Percentiles rank a stretch among this genome's conserved stretches.
Conservation (phyloP, 2,113 vertebrate genomes). For the Egretta garzetta region DNA sequence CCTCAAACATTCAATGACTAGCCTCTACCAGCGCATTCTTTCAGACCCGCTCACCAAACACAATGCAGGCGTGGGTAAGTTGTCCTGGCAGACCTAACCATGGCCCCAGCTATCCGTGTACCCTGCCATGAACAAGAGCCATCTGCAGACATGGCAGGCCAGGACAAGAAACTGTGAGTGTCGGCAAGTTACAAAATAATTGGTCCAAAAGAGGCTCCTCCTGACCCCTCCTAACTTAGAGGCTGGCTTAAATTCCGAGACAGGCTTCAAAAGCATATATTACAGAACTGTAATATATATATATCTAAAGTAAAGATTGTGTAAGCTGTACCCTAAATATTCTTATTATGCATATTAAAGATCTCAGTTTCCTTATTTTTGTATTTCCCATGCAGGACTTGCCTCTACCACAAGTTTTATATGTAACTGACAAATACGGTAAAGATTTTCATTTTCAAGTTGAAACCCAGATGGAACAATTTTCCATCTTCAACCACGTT, state of each 20-base stretch:
- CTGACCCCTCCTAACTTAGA: neutral
- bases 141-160: neutral
- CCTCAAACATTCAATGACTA: neutral
- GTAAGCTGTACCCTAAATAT: conserved; percentile 49
- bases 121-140: neutral
- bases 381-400: neutral
- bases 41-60: neutral
- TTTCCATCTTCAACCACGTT: neutral
- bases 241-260: neutral
- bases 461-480: neutral
- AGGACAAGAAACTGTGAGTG: neutral
- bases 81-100: neutral
- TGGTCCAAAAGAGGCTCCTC: neutral
- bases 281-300: conserved; percentile 28
- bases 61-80: fast-evolving
- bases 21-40: neutral
- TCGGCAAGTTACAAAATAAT: neutral
- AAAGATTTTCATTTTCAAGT: neutral
- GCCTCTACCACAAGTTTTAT: neutral
- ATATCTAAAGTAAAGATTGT: neutral
- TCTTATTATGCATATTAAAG: neutral
- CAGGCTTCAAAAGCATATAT: conserved; percentile 15
- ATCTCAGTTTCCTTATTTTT: neutral
- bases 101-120: fast-evolving
- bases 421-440: neutral